phyloP scores from a whole-genome alignment of 1,140 invertebrate genomes.

The Micrasema minimum region DNA sequence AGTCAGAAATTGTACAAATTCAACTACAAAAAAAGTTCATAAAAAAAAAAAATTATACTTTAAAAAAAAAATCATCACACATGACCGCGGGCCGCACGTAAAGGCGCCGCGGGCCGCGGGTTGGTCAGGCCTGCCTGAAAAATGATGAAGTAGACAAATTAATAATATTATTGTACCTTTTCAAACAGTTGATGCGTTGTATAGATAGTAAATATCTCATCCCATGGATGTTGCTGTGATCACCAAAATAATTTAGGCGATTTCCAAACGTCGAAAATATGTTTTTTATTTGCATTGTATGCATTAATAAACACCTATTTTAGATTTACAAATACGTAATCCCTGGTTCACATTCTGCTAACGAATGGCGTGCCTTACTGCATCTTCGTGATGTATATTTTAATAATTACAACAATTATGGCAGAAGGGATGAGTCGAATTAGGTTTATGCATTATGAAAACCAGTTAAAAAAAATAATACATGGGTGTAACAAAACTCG shows the following conservation, averaged over 20 bases:
- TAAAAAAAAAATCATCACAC: too few species aligned
- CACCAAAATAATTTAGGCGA: conserved; percentile 44
- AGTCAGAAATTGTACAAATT: conserved; percentile 6
- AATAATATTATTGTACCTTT: conserved; percentile 34
- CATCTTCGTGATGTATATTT: conserved; percentile 13
- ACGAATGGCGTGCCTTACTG: not conserved
- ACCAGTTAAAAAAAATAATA: too few species aligned
- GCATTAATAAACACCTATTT: conserved; percentile 3
- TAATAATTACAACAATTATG: conserved; percentile 6
- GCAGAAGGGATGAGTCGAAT: not conserved
- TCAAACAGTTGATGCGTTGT: conserved; percentile 15
- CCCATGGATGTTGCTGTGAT: conserved; percentile 48
- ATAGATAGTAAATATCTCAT: conserved; percentile 41
- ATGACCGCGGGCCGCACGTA: too few species aligned
- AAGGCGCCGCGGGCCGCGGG: too few species aligned
- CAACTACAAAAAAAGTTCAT: not conserved
- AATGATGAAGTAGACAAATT: not conserved
- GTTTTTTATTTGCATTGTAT: conserved; percentile 26
- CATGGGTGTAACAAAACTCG: too few species aligned
- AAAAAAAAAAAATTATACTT: not conserved
- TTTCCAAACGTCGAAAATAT: conserved; percentile 15
- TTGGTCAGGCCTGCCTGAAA: too few species aligned
- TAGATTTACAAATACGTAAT: not conserved
- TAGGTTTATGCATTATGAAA: not conserved
- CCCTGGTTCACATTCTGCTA: not conserved